Evolutionary conservation across 35 echinoderm and acorn worm species (phyloP).

Genomic region (Apostichopus californicus): DNA sequence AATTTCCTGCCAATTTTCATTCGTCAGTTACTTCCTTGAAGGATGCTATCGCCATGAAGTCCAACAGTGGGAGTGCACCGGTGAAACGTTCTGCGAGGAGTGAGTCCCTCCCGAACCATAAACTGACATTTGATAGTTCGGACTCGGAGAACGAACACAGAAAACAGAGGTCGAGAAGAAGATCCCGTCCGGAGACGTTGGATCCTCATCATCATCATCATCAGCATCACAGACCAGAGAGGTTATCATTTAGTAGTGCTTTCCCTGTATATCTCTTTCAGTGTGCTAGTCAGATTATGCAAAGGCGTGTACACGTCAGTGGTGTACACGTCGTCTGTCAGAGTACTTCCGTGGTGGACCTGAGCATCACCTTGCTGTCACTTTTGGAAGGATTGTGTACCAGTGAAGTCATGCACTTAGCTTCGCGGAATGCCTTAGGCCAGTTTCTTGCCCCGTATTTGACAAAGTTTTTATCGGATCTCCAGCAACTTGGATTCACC

Average conservation of each 20-base stretch:
- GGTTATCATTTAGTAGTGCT: conserved; percentile 40
- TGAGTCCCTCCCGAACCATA: conserved; percentile 18
- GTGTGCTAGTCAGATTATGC: conserved; percentile 51
- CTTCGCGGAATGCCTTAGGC: conserved; percentile 70
- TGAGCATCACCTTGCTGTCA: conserved; percentile 77
- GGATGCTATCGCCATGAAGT: conserved; percentile 21
- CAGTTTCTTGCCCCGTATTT: conserved; percentile 87
- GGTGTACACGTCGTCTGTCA: conserved; percentile 43
- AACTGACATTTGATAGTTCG: conserved; percentile 48
- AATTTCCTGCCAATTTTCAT: neutral
- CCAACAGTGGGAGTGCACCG: neutral
- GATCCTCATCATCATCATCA: neutral
- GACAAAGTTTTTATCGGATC: conserved; percentile 63
- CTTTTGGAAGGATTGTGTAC: conserved; percentile 82
- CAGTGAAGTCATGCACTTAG: conserved; percentile 82
- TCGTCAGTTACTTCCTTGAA: conserved; percentile 11
- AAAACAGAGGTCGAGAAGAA: neutral
- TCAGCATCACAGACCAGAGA: conserved; percentile 4
- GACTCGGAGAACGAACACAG: conserved; percentile 71
- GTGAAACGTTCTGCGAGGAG: neutral
- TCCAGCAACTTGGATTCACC: conserved; percentile 58
- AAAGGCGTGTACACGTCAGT: conserved; percentile 50
- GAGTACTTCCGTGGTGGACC: conserved; percentile 68
- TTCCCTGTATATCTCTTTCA: conserved; percentile 56
- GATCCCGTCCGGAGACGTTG: neutral